Evolutionary conservation across 2,113 vertebrate genomes (phyloP), one percentile per base, ranked within the genome.

Genomic region (Pelvicachromis taeniatus): DNA sequence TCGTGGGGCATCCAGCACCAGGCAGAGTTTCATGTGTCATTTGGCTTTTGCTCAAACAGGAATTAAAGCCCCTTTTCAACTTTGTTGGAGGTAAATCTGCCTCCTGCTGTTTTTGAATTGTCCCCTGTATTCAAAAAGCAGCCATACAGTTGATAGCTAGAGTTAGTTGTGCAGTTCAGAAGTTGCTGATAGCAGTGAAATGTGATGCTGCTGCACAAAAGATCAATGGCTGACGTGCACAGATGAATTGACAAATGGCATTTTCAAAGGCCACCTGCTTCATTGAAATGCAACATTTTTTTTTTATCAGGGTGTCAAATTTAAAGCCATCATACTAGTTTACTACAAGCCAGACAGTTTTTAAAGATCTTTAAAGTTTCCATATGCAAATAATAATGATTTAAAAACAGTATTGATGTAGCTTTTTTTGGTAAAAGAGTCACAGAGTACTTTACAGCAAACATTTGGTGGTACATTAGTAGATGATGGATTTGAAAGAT

Each of bases 11-110:
- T 84, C 77, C 81, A 29, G 50, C 88, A 77, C 7, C 13, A 58
- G 85, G 85, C 78, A 68, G 14, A 86, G 88, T 85, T 93, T 90
- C 87, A 82, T 87, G 88, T 92, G 89, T 92, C 91, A 78, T 91
- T 94, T 91, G 87, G 87, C 85, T 91, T 86, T 50, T 23, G 31
- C 80, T 87, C 89, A 86, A 91, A 65, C 45, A 29, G 35, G 77
- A 84, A 87, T 77, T 82, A 75, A 35, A 80, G 61, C 17, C 35
- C 52, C 21, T 90, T 88, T 63, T 48, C 55, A 58, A 52, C 63
- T 81, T 70, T n/a, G 90, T 80, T 82, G 0, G 65, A 89, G 83
- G 91, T 92, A 55, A 93, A 85, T 87, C 33, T 40, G 73, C 50
- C 52, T 73, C 77, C 65, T 1, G 8, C 83, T 40, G 63, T 58